Evolutionary conservation across 1,140 invertebrate genomes (phyloP), one percentile per base, ranked within the genome.

Genomic region (Drosophila kanapiae): DNA sequence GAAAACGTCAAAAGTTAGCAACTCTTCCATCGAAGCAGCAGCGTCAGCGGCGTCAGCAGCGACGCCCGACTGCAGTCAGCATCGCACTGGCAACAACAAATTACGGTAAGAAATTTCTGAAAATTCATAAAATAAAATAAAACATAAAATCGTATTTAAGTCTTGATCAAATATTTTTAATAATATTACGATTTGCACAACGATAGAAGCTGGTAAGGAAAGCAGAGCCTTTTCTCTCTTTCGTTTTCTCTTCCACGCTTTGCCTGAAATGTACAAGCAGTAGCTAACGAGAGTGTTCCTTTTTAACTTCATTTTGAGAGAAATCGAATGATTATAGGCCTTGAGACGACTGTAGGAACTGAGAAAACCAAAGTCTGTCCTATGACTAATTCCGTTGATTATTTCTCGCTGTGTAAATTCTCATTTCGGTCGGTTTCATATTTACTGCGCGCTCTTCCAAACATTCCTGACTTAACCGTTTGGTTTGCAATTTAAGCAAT

Each of bases 51-150:
- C 74, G 74, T 76, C 67, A 72, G 69, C 71, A 75, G 57, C 71
- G 69, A 74, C 63, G 75, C 47, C 74, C 43, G 56, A 69, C 84
- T 69, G 76, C 71, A 86, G 84, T 67, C 83, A 87, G 80, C 79
- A 59, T 58, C 54, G 54, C 60, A 84, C 83, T 86, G 80, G 75
- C 83, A 80, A 83, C 60, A 65, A 88, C 27, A 70, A 83, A 23
- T 74, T 63, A 84, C 80, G 83, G 83, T 87, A 84, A 64, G 82
- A 37, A 68, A 42, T 57, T n/a, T 14, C 6, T 48, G 31, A 43
- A 40, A 27, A 42, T 37, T 10, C 6, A 35, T 1, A 4, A n/a
- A 27, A 6, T 31, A 31, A 27, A 31, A 16, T n/a, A 40, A 23
- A 23, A 8, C 14, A 14, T 23, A 40, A 27, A 48, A 29, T 8